Percentiles rank a stretch among this genome's conserved stretches.
These are phyloP conservation scores for Gandaritis pyraliata DNA, from an alignment of 2,888 invertebrate genomes.

Conservation along the genomic window DNA sequence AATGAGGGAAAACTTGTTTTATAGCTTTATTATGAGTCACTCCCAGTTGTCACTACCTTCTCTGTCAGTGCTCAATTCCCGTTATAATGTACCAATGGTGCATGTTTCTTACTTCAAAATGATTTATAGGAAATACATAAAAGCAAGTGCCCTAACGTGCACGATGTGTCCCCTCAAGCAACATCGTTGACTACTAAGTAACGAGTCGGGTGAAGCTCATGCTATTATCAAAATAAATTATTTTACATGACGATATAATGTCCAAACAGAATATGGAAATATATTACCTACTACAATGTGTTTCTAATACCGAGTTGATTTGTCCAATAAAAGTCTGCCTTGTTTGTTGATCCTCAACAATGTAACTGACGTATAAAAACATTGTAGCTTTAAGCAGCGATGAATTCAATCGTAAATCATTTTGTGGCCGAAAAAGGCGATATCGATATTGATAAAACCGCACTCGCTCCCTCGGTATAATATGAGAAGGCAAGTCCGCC, in stretches of 20 bases:
- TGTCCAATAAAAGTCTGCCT: slow-evolving; percentile 36
- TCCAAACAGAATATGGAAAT: slow-evolving; percentile 5
- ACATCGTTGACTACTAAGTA: slow-evolving; percentile 25
- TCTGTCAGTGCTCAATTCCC: no score
- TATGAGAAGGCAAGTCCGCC: slow-evolving; percentile 67
- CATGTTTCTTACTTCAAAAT: no score
- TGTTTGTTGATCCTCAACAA: slow-evolving; percentile 37
- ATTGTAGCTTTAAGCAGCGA: slow-evolving; percentile 42
- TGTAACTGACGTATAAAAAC: slow-evolving; percentile 47
- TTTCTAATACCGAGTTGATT: slow-evolving; percentile 25
- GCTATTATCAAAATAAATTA: slow-evolving; percentile 5
- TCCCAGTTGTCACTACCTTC: no score
- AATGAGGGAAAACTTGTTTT: no score
- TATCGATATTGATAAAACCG: slow-evolving; percentile 66
- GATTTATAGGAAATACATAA: no score
- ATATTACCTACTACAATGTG: slow-evolving; percentile 19
- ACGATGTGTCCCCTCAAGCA: slow-evolving; percentile 47
- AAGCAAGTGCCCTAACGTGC: no score
- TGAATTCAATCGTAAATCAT: slow-evolving; percentile 65
- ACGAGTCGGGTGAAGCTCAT: neutral
- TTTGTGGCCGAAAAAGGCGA: slow-evolving; percentile 62
- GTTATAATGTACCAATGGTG: no score
- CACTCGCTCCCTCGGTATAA: slow-evolving; percentile 61
- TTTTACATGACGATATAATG: slow-evolving; percentile 7
- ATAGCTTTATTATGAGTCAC: no score